Percentiles rank a stretch among this genome's conserved stretches.
These are phyloP conservation scores for Laticauda laticaudata DNA, from an alignment of 2,113 vertebrate species.

Conservation along the genomic window DNA sequence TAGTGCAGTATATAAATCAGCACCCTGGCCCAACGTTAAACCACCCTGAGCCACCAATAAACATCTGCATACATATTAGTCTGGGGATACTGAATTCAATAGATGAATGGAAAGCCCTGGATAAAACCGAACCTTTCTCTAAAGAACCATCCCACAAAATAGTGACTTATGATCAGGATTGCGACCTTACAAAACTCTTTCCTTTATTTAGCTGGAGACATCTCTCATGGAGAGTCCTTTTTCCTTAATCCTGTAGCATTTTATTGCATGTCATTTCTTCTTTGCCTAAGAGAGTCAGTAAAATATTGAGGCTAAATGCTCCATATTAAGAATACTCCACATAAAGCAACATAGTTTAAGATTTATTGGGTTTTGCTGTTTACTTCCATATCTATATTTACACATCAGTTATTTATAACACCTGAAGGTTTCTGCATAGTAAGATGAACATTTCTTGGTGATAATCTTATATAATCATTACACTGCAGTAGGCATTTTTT, in stretches of 20 bases:
- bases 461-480: conserved; percentile 54
- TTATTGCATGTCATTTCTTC: conserved; percentile 11
- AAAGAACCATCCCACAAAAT: neutral
- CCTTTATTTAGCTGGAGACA: neutral
- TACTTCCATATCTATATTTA: conserved; percentile 18
- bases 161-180: too few relatives aligned
- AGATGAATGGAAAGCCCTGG: neutral
- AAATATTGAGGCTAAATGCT: conserved; percentile 66
- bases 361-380: conserved; percentile 18
- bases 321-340: conserved; percentile 65
- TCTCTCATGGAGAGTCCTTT: neutral
- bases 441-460: conserved; percentile 53
- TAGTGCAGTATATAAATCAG: neutral
- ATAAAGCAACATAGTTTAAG: conserved; percentile 60
- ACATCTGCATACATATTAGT: neutral
- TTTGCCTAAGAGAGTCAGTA: conserved; percentile 50
- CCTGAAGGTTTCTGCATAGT: conserved; percentile 73
- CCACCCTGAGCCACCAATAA: neutral
- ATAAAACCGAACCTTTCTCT: neutral
- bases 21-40: neutral
- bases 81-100: neutral
- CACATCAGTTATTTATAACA: conserved; percentile 56
- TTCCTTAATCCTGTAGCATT: neutral
- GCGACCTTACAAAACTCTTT: neutral
- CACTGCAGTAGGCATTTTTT: conserved; percentile 68